phyloP scores from a whole-genome alignment of 2,797 vertebrate genomes.

The Coluber constrictor region DNA sequence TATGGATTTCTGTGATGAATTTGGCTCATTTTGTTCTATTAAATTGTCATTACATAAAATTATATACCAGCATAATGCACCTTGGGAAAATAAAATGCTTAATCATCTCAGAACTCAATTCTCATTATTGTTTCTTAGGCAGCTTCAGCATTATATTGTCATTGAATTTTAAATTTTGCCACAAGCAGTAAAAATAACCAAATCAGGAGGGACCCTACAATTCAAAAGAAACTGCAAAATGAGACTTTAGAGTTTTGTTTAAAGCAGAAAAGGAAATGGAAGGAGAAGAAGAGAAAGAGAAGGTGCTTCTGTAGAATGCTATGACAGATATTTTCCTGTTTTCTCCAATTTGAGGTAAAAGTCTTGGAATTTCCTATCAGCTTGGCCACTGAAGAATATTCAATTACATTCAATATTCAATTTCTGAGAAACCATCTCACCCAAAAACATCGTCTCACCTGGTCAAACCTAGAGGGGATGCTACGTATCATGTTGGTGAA shows the following conservation, averaged over 20 bases:
- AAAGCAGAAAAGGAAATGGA: not conserved
- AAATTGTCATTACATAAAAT: constrained; percentile 39
- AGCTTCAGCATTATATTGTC: constrained; percentile 32
- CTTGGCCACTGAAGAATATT: not conserved
- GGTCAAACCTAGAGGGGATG: not conserved
- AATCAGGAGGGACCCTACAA: constrained; percentile 22
- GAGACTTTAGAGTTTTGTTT: not conserved
- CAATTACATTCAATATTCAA: not conserved
- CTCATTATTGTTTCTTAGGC: constrained; percentile 31
- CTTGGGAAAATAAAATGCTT: constrained; percentile 47
- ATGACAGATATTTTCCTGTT: not conserved
- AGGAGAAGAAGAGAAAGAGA: not conserved
- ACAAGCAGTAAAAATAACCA: constrained; percentile 46
- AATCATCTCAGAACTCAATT: constrained; percentile 42
- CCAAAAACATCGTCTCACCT: not conserved
- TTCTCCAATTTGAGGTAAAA: not conserved
- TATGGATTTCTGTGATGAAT: constrained; percentile 40
- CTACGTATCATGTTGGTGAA: not conserved
- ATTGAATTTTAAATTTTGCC: constrained; percentile 47
- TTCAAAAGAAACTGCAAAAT: constrained; percentile 20
- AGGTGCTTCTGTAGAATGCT: constrained; percentile 1
- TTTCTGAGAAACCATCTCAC: not conserved
- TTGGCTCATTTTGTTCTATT: constrained; percentile 45
- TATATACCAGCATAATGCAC: constrained; percentile 32
- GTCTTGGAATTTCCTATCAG: not conserved